Conservation (phyloP, 1,140 invertebrate genomes). For the Pseudomyrmex cubaensis region DNA sequence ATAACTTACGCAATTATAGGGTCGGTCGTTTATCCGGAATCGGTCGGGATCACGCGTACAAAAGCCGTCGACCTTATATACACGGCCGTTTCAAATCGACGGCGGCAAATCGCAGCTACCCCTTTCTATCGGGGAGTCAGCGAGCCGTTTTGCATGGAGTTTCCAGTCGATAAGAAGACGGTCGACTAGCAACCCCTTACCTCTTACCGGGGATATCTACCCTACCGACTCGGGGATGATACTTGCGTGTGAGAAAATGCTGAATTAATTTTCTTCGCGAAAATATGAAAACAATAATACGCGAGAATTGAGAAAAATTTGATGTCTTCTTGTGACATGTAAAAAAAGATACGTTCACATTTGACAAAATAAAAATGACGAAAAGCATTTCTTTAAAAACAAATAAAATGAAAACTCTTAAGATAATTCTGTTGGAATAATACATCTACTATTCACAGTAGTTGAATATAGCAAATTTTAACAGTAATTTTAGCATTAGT, state of each 20-base stretch:
- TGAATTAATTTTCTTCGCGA: slow-evolving; percentile 59
- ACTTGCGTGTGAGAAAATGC: slow-evolving; percentile 6
- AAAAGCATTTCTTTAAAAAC: too few species aligned
- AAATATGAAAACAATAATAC: slow-evolving; percentile 33
- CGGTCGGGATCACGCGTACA: neutral
- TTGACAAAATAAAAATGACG: neutral
- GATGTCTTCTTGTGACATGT: neutral
- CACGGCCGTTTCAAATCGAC: slow-evolving; percentile 14
- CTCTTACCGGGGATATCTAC: slow-evolving; percentile 76
- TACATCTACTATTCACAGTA: neutral
- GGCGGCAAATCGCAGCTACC: slow-evolving; percentile 77
- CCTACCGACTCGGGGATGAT: slow-evolving; percentile 78
- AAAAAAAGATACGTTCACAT: neutral
- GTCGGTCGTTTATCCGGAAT: slow-evolving; percentile 30
- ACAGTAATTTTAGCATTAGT: neutral
- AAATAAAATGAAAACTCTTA: neutral
- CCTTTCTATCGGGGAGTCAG: slow-evolving; percentile 80
- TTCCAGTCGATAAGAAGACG: slow-evolving; percentile 83
- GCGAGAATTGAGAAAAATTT: too few species aligned
- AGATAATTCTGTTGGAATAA: neutral
- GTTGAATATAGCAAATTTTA: neutral
- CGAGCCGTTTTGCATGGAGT: slow-evolving; percentile 76
- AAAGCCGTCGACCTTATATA: neutral
- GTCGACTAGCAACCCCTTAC: slow-evolving; percentile 71
- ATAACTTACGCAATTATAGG: slow-evolving; percentile 49